Percentiles rank a stretch among this genome's conserved stretches.
Evolutionary conservation across 2,888 invertebrate genomes (phyloP).

Genomic region (Oxyscelio sp.): DNA sequence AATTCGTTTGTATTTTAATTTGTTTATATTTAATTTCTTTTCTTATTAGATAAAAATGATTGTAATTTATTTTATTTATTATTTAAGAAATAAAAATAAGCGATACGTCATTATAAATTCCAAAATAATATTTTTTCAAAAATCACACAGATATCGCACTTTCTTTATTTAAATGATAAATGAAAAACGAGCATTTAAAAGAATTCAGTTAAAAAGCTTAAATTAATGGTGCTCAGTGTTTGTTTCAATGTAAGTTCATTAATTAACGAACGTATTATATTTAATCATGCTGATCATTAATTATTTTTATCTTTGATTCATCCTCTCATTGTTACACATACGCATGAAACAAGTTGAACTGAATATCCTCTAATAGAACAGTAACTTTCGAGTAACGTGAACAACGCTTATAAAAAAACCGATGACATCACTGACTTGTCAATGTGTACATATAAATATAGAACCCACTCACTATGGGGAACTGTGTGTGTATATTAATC

Average conservation of each 20-base stretch:
- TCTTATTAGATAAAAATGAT: background rate
- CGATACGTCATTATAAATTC: too few species aligned
- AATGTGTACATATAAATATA: conserved; percentile 79
- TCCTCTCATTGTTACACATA: background rate
- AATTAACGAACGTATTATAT: too few species aligned
- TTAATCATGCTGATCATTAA: background rate
- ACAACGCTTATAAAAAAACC: conserved; percentile 72
- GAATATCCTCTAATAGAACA: conserved; percentile 16
- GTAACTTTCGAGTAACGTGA: conserved; percentile 38
- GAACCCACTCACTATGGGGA: conserved; percentile 84
- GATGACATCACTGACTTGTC: conserved; percentile 80
- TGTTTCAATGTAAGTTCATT: too few species aligned
- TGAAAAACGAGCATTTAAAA: too few species aligned
- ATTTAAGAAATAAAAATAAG: too few species aligned
- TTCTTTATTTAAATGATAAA: background rate
- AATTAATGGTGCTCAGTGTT: too few species aligned
- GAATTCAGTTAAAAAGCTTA: too few species aligned
- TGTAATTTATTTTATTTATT: too few species aligned
- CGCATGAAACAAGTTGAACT: background rate
- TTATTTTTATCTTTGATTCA: background rate
- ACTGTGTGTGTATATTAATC: too few species aligned
- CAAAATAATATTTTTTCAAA: background rate
- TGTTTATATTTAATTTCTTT: too few species aligned
- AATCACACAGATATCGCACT: background rate
- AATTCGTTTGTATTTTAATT: too few species aligned